phyloP scores from a whole-genome alignment of 92 coral and sea anemone genomes.

The Porites evermanni region DNA sequence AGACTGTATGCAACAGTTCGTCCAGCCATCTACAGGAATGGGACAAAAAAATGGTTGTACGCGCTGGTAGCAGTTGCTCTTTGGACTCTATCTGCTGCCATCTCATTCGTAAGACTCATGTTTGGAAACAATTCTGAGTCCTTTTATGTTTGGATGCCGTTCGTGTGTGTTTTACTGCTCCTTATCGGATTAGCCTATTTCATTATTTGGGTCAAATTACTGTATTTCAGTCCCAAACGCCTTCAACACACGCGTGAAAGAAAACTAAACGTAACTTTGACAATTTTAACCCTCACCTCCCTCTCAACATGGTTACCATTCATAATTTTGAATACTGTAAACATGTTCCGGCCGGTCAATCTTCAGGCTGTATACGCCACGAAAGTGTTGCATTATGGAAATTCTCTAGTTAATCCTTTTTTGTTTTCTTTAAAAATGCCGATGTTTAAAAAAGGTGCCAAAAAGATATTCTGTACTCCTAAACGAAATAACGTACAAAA shows the following conservation, averaged over 20 bases:
- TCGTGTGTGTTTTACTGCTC: constrained; percentile 27
- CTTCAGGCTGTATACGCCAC: constrained; percentile 24
- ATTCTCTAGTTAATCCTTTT: constrained; percentile 45
- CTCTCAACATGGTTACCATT: constrained; percentile 50
- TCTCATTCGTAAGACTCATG: constrained; percentile 9
- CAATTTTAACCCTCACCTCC: constrained; percentile 40
- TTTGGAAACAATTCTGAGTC: constrained; percentile 30
- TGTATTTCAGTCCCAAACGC: constrained; percentile 23
- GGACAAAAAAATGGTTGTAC: neutral
- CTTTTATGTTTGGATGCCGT: constrained; percentile 43
- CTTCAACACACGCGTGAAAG: constrained; percentile 35
- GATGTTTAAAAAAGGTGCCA: constrained; percentile 29
- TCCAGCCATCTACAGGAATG: constrained; percentile 21
- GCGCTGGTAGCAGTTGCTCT: neutral
- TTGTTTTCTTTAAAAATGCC: constrained; percentile 48
- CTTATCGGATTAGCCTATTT: constrained; percentile 20
- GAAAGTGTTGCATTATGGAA: constrained; percentile 38
- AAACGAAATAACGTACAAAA: neutral
- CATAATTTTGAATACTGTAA: constrained; percentile 34
- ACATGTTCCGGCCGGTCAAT: constrained; percentile 26
- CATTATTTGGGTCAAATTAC: constrained; percentile 38
- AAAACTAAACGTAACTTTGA: constrained; percentile 36
- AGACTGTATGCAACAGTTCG: constrained; percentile 33
- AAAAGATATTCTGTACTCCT: neutral
- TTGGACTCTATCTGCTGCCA: constrained; percentile 23